These are phyloP conservation scores for Chaetorhynchus papuensis DNA, from an alignment of 2,113 vertebrate species.

Conservation along the genomic window DNA sequence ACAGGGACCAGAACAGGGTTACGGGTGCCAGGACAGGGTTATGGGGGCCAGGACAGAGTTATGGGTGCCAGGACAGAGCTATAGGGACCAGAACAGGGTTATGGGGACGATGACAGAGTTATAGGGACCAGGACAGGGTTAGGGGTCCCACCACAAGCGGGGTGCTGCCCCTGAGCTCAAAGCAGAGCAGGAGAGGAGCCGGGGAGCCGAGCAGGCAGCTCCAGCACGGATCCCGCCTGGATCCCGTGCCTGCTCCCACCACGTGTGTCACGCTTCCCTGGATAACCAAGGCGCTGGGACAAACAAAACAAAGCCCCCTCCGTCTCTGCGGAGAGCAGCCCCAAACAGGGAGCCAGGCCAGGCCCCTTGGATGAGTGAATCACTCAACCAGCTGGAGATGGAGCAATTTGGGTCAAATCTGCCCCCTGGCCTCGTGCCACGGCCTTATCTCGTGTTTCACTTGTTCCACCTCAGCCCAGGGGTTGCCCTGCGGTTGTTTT, in stretches of 20 bases:
- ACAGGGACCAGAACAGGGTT: neutral
- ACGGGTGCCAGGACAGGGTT: rapidly evolving
- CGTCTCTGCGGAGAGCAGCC: neutral
- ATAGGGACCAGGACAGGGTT: neutral
- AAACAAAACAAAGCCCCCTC: neutral
- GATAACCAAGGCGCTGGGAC: neutral
- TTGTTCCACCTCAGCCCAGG: neutral
- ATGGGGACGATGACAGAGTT: rapidly evolving
- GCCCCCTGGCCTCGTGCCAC: neutral
- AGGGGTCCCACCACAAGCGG: rapidly evolving
- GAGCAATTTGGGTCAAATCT: constrained; percentile 3
- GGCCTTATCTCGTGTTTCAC: neutral
- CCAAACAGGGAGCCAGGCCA: neutral
- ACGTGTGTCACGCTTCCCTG: neutral
- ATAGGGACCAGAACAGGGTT: neutral
- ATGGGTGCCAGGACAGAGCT: neutral
- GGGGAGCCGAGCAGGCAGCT: neutral
- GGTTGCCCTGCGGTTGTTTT: neutral
- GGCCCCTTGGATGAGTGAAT: neutral
- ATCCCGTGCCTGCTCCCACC: neutral
- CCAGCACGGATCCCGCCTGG: neutral
- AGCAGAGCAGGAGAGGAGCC: neutral
- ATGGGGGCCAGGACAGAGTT: neutral
- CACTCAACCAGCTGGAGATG: constrained; percentile 18
- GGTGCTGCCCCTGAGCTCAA: neutral